These are phyloP conservation scores for Chironomus striatipennis DNA, from an alignment of 1,140 invertebrate species.

Conservation along the genomic window DNA sequence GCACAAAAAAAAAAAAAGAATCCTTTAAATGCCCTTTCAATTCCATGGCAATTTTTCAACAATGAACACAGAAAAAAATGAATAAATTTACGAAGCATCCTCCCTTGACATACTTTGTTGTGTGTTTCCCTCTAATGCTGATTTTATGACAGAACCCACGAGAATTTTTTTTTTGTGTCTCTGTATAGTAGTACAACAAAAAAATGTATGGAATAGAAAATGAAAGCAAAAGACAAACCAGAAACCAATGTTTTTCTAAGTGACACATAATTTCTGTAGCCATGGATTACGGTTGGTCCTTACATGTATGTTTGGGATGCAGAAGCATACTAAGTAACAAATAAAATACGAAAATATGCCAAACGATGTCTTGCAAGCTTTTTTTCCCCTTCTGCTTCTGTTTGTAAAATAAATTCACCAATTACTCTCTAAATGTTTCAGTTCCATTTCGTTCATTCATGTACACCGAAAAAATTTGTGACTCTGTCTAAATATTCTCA, in stretches of 20 bases:
- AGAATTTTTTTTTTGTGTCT: background rate
- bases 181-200: background rate
- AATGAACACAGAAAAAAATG: background rate
- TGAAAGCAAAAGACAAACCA: background rate
- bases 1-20: background rate
- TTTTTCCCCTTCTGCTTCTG: background rate
- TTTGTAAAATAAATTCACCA: background rate
- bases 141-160: background rate
- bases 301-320: background rate
- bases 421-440: background rate
- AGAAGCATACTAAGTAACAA: background rate
- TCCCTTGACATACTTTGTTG: background rate
- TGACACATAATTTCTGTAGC: constrained; percentile 8
- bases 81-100: background rate
- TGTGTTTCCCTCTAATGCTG: background rate
- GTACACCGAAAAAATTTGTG: too few relatives aligned
- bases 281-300: constrained; percentile 5
- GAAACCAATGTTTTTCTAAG: background rate
- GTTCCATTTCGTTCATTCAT: too few relatives aligned
- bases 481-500: too few relatives aligned
- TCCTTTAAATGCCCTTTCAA: background rate
- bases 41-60: background rate
- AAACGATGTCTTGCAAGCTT: background rate
- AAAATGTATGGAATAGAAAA: background rate
- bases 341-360: background rate